phyloP scores from a whole-genome alignment of 2,888 invertebrate species.

The Leptinotarsa haldemani region DNA sequence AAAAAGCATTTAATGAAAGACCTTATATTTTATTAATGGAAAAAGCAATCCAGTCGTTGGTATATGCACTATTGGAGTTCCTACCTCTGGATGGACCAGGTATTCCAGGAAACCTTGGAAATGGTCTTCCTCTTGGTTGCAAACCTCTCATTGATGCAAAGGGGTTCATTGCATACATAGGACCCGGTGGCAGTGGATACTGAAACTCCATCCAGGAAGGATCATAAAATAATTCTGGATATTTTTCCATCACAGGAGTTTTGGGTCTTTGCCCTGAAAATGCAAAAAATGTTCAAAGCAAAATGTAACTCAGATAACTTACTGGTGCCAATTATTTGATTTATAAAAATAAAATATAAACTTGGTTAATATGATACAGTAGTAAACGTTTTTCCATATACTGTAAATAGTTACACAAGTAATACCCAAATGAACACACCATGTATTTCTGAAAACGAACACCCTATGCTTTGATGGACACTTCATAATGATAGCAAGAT shows the following conservation, averaged over 20 bases:
- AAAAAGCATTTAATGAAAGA: no score
- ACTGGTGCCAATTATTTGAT: not conserved
- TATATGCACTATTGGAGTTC: not conserved
- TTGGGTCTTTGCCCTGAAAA: constrained; percentile 37
- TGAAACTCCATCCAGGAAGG: constrained; percentile 45
- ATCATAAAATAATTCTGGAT: constrained; percentile 46
- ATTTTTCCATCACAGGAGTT: constrained; percentile 39
- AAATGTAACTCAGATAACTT: not conserved
- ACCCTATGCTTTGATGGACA: no score
- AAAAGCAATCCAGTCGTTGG: no score
- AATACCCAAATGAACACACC: no score
- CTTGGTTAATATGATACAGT: not conserved
- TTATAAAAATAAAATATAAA: not conserved
- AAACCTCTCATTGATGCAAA: constrained; percentile 33
- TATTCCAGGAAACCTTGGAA: constrained; percentile 39
- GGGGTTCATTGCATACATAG: constrained; percentile 35
- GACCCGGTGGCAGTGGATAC: constrained; percentile 37
- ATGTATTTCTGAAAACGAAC: no score
- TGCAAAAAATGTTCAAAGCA: not conserved
- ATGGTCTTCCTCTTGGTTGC: constrained; percentile 48
- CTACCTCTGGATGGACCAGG: constrained; percentile 57
- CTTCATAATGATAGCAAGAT: no score
- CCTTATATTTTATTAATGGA: no score
- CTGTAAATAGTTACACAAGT: no score
- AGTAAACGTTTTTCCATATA: no score